Base-by-base conservation (phyloP, 2,888 invertebrate genomes). In the Lycaena phlaeas region DNA sequence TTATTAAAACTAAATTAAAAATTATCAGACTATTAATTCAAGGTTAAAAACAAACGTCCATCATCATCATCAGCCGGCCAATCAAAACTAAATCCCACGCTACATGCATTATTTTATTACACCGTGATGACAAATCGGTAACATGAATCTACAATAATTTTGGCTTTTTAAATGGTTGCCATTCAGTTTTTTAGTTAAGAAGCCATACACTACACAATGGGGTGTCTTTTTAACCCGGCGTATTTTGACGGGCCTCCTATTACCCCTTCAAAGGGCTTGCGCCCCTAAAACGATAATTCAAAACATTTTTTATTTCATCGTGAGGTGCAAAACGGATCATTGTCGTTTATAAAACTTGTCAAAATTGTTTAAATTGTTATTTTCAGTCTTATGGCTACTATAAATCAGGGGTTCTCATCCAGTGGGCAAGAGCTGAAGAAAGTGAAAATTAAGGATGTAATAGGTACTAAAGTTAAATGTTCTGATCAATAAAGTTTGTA, bases 101-200 rank as follows among this genome's bases (percentile, higher is more conserved):
- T n/a, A n/a, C n/a, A n/a, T n/a, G n/a, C n/a, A n/a, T n/a, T n/a
- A n/a, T n/a, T n/a, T n/a, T n/a, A n/a, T n/a, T n/a, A n/a, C n/a
- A n/a, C n/a, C n/a, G n/a, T n/a, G n/a, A n/a, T 22, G 3, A 22
- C 5, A 22, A 22, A 22, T 22, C 22, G 9, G 22, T 22, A 4
- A 68, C 64, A 60, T 68, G 72, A 70, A n/a, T n/a, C n/a, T n/a
- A n/a, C n/a, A n/a, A 70, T 68, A 74, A 76, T 76, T 74, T 72
- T 59, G 70, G 72, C 67, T 68, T 71, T 62, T 62, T 68, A 75
- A 73, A 76, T 68, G 70, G 64, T 58, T 64, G 63, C 66, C 62
- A 66, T n/a, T n/a, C n/a, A n/a, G n/a, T n/a, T n/a, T n/a, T n/a
- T n/a, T 76, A 74, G 78, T 73, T 81, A 78, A 78, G 78, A 81